Conservation (phyloP, 1,140 invertebrate genomes). For the Pectinophora gossypiella region DNA sequence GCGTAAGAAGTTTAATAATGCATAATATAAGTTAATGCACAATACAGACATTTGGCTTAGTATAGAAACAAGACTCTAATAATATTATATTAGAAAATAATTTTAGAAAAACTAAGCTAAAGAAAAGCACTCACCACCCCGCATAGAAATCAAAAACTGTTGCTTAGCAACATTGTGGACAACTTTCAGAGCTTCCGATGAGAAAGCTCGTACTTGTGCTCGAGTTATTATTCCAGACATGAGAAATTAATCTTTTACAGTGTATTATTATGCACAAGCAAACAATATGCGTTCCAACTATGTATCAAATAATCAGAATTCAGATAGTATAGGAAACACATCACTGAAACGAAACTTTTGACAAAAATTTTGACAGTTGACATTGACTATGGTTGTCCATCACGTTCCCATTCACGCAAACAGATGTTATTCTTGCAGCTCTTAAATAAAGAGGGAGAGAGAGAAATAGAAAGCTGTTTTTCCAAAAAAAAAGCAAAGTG, state of each 20-base stretch:
- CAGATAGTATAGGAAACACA: not conserved
- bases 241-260: constrained; percentile 3
- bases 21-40: too few relatives aligned
- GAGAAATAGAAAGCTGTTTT: too few relatives aligned
- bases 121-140: constrained; percentile 25
- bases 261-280: not conserved
- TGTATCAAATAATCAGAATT: not conserved
- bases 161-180: constrained; percentile 68
- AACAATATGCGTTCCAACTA: too few relatives aligned
- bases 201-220: constrained; percentile 44
- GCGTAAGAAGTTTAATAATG: too few relatives aligned
- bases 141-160: constrained; percentile 54
- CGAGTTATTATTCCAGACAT: constrained; percentile 60
- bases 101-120: too few relatives aligned
- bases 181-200: constrained; percentile 54
- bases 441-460: too few relatives aligned
- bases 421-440: too few relatives aligned
- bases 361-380: constrained; percentile 3
- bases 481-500: too few relatives aligned
- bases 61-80: too few relatives aligned
- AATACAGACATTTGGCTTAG: too few relatives aligned
- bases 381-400: not conserved
- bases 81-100: too few relatives aligned
- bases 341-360: not conserved
- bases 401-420: too few relatives aligned